These are phyloP conservation scores for Pyxicephalus adspersus DNA, from an alignment of 2,113 vertebrate species.

Conservation along the genomic window DNA sequence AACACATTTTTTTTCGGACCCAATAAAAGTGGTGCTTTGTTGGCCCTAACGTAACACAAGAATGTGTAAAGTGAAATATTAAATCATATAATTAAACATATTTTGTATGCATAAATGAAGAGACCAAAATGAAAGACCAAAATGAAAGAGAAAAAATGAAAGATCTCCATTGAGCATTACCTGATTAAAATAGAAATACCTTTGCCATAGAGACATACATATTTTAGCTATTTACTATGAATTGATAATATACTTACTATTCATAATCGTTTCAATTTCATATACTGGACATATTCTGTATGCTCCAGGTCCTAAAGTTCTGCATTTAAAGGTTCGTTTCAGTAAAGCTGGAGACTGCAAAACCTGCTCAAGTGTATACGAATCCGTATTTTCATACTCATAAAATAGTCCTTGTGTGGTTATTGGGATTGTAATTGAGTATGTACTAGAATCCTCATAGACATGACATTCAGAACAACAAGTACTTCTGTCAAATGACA, in stretches of 20 bases:
- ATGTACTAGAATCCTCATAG: conserved; percentile 52
- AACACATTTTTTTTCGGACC: too few relatives aligned
- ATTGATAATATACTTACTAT: conserved; percentile 71
- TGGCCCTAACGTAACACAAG: too few relatives aligned
- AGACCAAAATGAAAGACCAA: too few relatives aligned
- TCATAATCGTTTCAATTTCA: conserved; percentile 82
- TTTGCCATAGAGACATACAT: too few relatives aligned
- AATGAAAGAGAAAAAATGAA: too few relatives aligned
- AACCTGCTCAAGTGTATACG: conserved; percentile 71
- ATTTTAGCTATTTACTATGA: too few relatives aligned
- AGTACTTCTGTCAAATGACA: conserved; percentile 56
- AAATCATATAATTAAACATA: too few relatives aligned
- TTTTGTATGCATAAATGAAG: too few relatives aligned
- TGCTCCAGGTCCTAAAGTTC: conserved; percentile 26
- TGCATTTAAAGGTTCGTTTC: conserved; percentile 64
- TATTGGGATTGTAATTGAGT: conserved; percentile 66
- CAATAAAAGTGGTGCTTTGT: too few relatives aligned
- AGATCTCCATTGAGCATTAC: too few relatives aligned
- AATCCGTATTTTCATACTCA: conserved; percentile 55
- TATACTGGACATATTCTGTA: conserved; percentile 76
- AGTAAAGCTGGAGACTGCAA: conserved; percentile 65
- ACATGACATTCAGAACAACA: conserved; percentile 67
- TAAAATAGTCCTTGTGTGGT: conserved; percentile 67
- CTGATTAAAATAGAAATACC: too few relatives aligned
- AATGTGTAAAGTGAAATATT: too few relatives aligned